phyloP scores from a whole-genome alignment of 2,888 invertebrate genomes.

The Stenolophus ochropezus region DNA sequence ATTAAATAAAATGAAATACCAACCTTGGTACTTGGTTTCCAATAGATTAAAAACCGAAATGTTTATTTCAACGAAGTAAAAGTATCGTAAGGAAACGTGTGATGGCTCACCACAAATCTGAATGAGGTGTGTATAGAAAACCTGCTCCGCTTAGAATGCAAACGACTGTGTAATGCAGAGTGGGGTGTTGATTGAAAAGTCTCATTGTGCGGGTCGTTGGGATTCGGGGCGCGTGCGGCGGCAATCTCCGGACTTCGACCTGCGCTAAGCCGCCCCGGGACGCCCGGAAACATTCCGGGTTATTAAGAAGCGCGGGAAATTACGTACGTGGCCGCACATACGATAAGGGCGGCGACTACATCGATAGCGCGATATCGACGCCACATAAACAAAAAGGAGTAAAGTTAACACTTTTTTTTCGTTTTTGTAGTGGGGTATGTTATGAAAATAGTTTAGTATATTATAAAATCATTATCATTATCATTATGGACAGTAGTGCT shows the following conservation, averaged over 20 bases:
- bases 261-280: background rate
- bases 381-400: background rate
- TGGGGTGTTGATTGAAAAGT: background rate
- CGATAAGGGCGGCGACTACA: background rate
- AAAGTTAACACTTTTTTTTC: too few relatives aligned
- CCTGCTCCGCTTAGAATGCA: background rate
- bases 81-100: too few relatives aligned
- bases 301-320: constrained; percentile 4
- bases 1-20: too few relatives aligned
- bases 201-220: background rate
- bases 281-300: background rate
- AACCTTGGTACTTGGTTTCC: too few relatives aligned
- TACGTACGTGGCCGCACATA: background rate
- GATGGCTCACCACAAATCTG: too few relatives aligned
- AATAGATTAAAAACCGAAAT: too few relatives aligned
- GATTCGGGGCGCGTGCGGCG: background rate
- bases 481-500: too few relatives aligned
- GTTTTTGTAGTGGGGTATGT: too few relatives aligned
- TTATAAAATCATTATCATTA: too few relatives aligned
- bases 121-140: background rate
- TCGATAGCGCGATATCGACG: too few relatives aligned
- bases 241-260: constrained; percentile 17
- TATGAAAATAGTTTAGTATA: too few relatives aligned
- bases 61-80: too few relatives aligned
- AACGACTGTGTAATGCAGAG: background rate